These are phyloP conservation scores for Sturmia bella DNA, from an alignment of 2,888 invertebrate genomes.

Conservation along the genomic window DNA sequence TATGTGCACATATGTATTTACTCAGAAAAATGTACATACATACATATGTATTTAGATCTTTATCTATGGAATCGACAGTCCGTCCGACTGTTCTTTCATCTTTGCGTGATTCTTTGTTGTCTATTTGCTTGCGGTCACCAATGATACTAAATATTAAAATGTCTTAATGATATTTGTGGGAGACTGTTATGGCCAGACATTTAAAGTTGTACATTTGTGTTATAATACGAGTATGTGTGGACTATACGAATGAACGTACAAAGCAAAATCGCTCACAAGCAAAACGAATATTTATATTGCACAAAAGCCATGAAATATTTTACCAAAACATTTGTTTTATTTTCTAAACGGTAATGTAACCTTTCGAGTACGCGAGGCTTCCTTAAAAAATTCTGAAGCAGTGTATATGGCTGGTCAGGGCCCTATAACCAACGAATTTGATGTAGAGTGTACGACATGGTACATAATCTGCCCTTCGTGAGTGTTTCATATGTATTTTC, in stretches of 20 bases:
- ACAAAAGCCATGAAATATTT: too few relatives aligned
- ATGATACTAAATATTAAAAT: slow-evolving; percentile 39
- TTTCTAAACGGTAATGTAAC: too few relatives aligned
- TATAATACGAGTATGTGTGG: not conserved
- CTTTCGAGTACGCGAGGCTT: too few relatives aligned
- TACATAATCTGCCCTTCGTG: too few relatives aligned
- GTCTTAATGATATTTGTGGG: slow-evolving; percentile 62
- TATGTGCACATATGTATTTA: slow-evolving; percentile 52
- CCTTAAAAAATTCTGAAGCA: too few relatives aligned
- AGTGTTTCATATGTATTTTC: too few relatives aligned
- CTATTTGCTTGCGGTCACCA: slow-evolving; percentile 47
- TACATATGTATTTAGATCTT: not conserved
- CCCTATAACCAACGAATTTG: too few relatives aligned
- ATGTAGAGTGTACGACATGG: too few relatives aligned
- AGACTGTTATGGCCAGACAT: slow-evolving; percentile 63
- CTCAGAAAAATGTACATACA: not conserved
- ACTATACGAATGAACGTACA: not conserved
- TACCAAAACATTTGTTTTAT: too few relatives aligned
- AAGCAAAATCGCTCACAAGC: too few relatives aligned
- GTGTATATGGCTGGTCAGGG: too few relatives aligned
- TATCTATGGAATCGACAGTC: slow-evolving; percentile 10
- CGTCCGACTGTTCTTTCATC: slow-evolving; percentile 24
- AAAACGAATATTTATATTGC: too few relatives aligned
- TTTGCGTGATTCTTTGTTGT: slow-evolving; percentile 46
- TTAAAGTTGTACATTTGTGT: slow-evolving; percentile 38